Evolutionary conservation across 2,113 vertebrate species (phyloP).

Genomic region (Alces alces): DNA sequence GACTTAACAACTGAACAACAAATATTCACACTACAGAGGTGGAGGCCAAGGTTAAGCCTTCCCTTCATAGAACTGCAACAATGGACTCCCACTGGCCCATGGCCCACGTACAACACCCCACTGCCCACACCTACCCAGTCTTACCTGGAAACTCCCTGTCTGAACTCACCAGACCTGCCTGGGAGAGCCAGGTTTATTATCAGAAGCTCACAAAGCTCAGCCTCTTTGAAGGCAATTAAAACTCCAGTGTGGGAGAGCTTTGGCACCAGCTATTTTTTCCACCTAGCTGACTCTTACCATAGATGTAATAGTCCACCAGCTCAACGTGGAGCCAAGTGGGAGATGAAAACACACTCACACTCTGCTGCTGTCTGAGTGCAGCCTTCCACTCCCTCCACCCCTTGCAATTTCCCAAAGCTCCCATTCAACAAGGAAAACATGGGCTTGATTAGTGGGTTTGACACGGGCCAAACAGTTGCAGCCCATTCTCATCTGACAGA

Average conservation of each 20-base stretch:
- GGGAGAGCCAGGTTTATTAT: constrained; percentile 5
- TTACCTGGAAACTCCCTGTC: neutral
- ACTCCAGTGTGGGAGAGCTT: neutral
- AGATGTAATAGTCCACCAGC: neutral
- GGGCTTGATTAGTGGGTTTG: constrained; percentile 1
- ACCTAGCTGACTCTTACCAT: neutral
- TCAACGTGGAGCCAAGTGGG: accelerated
- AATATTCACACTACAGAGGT: neutral
- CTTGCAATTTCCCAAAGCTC: neutral
- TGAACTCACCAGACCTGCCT: neutral
- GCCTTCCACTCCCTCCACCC: neutral
- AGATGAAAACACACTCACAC: neutral
- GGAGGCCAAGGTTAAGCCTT: neutral
- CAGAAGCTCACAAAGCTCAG: neutral
- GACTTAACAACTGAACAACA: neutral
- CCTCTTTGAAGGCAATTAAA: constrained; percentile 44
- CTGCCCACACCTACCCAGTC: neutral
- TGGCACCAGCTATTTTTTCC: constrained; percentile 4
- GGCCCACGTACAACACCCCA: neutral
- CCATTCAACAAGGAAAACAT: constrained; percentile 30
- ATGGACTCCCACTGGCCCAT: neutral
- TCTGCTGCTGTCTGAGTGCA: neutral
- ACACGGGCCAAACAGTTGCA: constrained; percentile 52
- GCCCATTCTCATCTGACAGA: neutral
- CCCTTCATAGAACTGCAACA: neutral